Evolutionary conservation across 2,113 vertebrate species (phyloP), one percentile per base, ranked within the genome.

Genomic region (Oceanites oceanicus): DNA sequence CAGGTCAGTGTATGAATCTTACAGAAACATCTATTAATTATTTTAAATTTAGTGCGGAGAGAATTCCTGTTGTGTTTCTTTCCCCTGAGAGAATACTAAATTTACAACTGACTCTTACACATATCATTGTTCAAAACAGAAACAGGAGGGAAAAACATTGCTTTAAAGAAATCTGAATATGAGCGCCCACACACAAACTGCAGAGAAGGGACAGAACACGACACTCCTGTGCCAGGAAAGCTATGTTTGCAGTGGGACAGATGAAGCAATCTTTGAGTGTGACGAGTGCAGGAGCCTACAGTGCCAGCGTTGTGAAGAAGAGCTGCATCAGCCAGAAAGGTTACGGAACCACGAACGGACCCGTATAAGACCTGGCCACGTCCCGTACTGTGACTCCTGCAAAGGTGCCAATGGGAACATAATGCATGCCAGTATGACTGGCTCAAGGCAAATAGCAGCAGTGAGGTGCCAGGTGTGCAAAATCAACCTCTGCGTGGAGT

Each of bases 201-300:
- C 94, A 42, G 99, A 99, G 97, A 99, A 98, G 70, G 98, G 98
- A n/a, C 97, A 98, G 91, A 99, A 97, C 94, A 98, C 98, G 0
- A 94, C 94, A 6, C 98, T 99, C 10, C 95, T 99, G 71, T 99
- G 99, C 96, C 99, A 99, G 97, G 99, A 99, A 94, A 99, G 99
- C 95, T 99, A 99, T 23, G 99, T 99, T 52, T 99, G 99, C 59
- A 99, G 99, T 10, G 99, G 99, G 30, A 98, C 98, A 3, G 99
- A 99, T 6, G 99, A 99, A 94, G 99, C 99, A 11, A 86, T 98
- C 15, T 99, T 99, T 26, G 99, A 99, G 90, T 99, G 99, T 5
- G 99, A 99, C 1, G 99, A 99, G 90, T 99, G 99, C 75, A 98
- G 99, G 83, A 99, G 99, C 79, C 76, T 99, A 81, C 99, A 99